Evolutionary conservation across 2,797 vertebrate species (phyloP), one percentile per base, ranked within the genome.

Genomic region (Sebastolobus altivelis): DNA sequence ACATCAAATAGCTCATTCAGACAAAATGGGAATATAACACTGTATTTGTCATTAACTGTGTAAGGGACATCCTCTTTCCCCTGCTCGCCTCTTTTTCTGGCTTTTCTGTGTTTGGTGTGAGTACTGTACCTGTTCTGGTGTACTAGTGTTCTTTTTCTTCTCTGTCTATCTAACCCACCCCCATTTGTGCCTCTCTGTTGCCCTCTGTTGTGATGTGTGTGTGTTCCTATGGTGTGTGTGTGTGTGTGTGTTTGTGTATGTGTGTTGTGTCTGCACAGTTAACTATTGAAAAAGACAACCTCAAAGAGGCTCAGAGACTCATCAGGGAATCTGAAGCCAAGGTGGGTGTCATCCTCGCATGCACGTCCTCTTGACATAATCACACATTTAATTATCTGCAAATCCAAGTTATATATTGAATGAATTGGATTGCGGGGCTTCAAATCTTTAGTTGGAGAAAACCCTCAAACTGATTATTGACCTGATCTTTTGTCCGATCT

Each of bases 281-380:
- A 94, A 93, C 92, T 95, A 92, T 92, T 93, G 95, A 95, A 90
- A 94, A 82, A 92, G 91, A 95, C 88, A 94, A 95, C 77, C 93
- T 96, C 90, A 96, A 88, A 95, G 95, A 96, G 89, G 93, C 95
- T 93, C 95, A 95, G 91, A 94, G 87, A 93, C 92, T 94, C 91
- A 84, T 95, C 94, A 85, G 90, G 83, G 94, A 96, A 92, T 93
- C 83, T 94, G 94, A 95, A 89, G 91, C 91, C 90, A 95, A 96
- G 96, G 95, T 96, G 95, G 95, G 95, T 96, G 88, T 83, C 79
- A 76, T 86, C 85, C 59, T 70, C 90, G 90, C 89, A 91, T 93
- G 87, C 5, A 13, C 59, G 63, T 77, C 79, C 79, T 5, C 49
- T 83, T 66, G n/a, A 79, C 40, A 46, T 11, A 35, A 72, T 70